phyloP scores from a whole-genome alignment of 2,797 vertebrate species.

The Phrynocephalus forsythii region DNA sequence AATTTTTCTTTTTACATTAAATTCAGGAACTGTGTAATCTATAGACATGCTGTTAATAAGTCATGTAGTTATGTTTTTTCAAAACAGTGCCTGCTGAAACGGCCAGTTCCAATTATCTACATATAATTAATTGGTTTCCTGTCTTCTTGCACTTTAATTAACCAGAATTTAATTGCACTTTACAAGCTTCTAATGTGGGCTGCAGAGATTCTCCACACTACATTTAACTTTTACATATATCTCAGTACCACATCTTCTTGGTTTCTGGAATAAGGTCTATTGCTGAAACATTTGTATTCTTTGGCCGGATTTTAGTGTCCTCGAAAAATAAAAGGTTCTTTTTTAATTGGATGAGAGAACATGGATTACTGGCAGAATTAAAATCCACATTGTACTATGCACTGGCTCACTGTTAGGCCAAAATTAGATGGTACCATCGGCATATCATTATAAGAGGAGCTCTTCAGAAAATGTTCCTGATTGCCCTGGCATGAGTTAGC shows the following conservation, averaged over 20 bases:
- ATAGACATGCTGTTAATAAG: not conserved
- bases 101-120: not conserved
- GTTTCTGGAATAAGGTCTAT: not conserved
- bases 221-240: not conserved
- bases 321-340: not conserved
- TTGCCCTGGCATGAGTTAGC: too few species aligned
- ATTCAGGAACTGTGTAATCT: not conserved
- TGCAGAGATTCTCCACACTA: not conserved
- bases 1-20: slow-evolving; percentile 3
- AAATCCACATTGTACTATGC: not conserved
- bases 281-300: not conserved
- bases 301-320: slow-evolving; percentile 6
- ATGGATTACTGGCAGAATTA: not conserved
- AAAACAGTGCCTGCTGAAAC: not conserved
- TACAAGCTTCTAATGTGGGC: not conserved
- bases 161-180: not conserved
- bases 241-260: not conserved
- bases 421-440: too few species aligned
- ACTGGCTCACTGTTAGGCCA: not conserved
- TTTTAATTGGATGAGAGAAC: too few species aligned
- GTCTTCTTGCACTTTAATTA: slow-evolving; percentile 4
- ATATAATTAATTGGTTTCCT: not conserved
- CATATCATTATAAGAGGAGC: not conserved
- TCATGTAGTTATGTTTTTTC: not conserved
- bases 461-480: not conserved